Evolutionary conservation across 1,140 invertebrate genomes (phyloP).

Genomic region (Saxidomus purpurata): DNA sequence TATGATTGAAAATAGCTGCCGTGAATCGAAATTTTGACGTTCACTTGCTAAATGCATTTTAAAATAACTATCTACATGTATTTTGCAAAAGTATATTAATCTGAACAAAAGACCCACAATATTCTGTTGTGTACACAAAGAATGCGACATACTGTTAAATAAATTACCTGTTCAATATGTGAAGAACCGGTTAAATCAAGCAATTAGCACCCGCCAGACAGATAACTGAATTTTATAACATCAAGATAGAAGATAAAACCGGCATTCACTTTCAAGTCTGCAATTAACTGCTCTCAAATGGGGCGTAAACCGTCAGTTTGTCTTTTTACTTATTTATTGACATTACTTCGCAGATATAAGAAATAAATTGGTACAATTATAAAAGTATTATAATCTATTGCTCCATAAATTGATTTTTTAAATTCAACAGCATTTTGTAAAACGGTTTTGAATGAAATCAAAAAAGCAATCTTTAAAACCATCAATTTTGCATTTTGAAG

Average conservation of each 20-base stretch:
- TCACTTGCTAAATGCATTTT: too few species aligned
- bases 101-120: too few species aligned
- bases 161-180: not conserved
- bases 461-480: constrained; percentile 30
- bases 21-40: too few species aligned
- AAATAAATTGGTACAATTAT: constrained; percentile 36
- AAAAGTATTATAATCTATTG: constrained; percentile 47
- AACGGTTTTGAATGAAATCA: constrained; percentile 26
- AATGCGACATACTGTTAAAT: not conserved
- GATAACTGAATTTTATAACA: constrained; percentile 43
- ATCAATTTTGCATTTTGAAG: constrained; percentile 23
- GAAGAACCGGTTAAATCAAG: constrained; percentile 21
- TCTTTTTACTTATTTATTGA: constrained; percentile 25
- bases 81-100: too few species aligned
- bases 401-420: constrained; percentile 45
- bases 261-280: constrained; percentile 19
- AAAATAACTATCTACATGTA: too few species aligned
- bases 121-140: too few species aligned
- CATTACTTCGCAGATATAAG: constrained; percentile 21
- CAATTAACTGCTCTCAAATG: constrained; percentile 30
- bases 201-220: constrained; percentile 28
- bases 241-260: constrained; percentile 41
- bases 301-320: constrained; percentile 37
- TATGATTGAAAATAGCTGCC: too few species aligned
- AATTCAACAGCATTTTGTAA: not conserved